Percentiles rank a stretch among this genome's conserved stretches.
These are phyloP conservation scores for Platyrinchus mystaceus DNA, from an alignment of 2,797 vertebrate species.

Conservation along the genomic window DNA sequence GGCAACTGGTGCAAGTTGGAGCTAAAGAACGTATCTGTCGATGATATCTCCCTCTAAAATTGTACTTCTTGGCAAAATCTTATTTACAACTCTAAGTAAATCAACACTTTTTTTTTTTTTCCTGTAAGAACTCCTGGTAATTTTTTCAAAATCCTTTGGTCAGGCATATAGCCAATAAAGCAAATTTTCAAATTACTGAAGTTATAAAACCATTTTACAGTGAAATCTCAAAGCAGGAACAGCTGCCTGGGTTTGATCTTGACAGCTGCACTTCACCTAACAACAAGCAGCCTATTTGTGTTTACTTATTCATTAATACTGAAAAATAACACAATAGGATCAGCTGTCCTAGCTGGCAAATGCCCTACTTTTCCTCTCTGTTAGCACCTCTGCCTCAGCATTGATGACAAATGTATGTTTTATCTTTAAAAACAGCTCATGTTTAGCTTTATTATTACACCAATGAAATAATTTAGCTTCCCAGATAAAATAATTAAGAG, in stretches of 20 bases:
- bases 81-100: background rate
- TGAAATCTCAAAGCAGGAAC: background rate
- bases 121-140: background rate
- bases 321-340: conserved; percentile 22
- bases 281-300: conserved; percentile 10
- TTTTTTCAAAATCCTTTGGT: background rate
- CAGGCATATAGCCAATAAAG: background rate
- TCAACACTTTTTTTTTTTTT: rapidly evolving
- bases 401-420: background rate
- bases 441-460: background rate
- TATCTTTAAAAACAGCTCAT: background rate
- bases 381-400: background rate
- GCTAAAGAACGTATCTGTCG: background rate
- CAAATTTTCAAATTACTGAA: background rate
- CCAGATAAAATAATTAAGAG: background rate
- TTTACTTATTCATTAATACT: conserved; percentile 45
- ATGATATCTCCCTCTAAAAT: background rate
- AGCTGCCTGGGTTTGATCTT: background rate
- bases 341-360: conserved; percentile 5
- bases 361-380: background rate
- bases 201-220: background rate
- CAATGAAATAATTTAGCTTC: background rate
- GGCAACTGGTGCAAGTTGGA: background rate
- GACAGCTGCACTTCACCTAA: conserved; percentile 13
- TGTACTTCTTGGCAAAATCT: background rate